These are phyloP conservation scores for Climacteris rufus DNA, from an alignment of 2,113 vertebrate genomes.

Conservation along the genomic window DNA sequence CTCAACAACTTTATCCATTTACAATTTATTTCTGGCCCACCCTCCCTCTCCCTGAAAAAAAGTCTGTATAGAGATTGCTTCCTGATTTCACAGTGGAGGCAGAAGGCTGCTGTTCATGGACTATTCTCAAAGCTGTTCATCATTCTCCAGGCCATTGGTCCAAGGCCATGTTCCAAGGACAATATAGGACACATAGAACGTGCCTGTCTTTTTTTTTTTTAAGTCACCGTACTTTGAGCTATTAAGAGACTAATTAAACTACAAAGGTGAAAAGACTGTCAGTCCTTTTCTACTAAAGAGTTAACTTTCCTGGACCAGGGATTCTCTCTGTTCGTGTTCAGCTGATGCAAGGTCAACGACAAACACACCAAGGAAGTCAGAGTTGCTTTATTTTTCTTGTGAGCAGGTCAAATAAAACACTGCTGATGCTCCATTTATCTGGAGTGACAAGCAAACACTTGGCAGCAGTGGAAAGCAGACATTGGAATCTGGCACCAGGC, in stretches of 20 bases:
- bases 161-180: not conserved
- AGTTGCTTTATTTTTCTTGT: conserved; percentile 57
- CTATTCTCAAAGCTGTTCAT: not conserved
- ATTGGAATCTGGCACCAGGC: conserved; percentile 19
- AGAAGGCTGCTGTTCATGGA: not conserved
- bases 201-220: not conserved
- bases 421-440: conserved; percentile 54
- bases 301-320: conserved; percentile 2
- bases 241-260: not conserved
- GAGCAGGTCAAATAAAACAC: conserved; percentile 62
- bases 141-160: not conserved
- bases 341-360: conserved; percentile 31
- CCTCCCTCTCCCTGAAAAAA: not conserved
- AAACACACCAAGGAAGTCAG: conserved; percentile 21
- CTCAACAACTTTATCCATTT: not conserved
- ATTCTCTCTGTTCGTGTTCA: not conserved
- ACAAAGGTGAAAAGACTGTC: not conserved
- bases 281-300: not conserved
- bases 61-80: not conserved
- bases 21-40: not conserved
- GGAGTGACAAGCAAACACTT: conserved; percentile 48
- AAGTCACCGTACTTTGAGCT: not conserved
- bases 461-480: conserved; percentile 40
- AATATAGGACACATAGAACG: not conserved
- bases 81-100: not conserved